Conservation (phyloP, 2,113 vertebrate genomes). For the Saimiri boliviensis region DNA sequence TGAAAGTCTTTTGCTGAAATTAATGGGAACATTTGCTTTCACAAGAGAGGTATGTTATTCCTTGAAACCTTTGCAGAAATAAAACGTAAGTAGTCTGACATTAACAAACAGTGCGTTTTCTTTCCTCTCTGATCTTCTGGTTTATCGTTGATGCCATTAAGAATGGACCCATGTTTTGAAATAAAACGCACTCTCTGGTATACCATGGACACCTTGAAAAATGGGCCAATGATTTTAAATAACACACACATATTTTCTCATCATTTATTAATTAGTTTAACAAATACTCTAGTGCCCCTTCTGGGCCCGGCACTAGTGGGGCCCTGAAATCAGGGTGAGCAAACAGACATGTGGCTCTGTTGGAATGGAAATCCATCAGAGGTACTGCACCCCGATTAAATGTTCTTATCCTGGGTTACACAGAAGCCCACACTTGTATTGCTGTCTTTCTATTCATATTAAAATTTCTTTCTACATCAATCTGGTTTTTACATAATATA, state of each 20-base stretch:
- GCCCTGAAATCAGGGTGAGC: neutral
- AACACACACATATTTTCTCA: neutral
- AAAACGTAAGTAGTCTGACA: neutral
- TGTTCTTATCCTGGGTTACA: neutral
- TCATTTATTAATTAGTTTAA: neutral
- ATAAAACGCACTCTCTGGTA: neutral
- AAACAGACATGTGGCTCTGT: neutral
- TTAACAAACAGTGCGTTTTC: neutral
- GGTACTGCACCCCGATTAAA: neutral
- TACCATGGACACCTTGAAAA: neutral
- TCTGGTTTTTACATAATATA: neutral
- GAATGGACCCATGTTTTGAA: neutral
- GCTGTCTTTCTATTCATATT: neutral
- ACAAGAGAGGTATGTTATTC: neutral
- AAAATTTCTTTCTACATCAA: neutral
- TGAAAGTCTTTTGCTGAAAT: slow-evolving; percentile 6
- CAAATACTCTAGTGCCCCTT: neutral
- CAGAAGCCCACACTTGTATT: neutral
- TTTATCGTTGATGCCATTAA: neutral
- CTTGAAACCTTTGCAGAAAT: neutral
- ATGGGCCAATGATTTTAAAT: neutral
- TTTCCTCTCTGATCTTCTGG: neutral
- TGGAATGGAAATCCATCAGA: neutral
- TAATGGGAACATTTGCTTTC: neutral
- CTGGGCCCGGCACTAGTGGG: neutral